These are phyloP conservation scores for Anneissia japonica DNA, from an alignment of 35 echinoderm and acorn worm species.

Conservation along the genomic window DNA sequence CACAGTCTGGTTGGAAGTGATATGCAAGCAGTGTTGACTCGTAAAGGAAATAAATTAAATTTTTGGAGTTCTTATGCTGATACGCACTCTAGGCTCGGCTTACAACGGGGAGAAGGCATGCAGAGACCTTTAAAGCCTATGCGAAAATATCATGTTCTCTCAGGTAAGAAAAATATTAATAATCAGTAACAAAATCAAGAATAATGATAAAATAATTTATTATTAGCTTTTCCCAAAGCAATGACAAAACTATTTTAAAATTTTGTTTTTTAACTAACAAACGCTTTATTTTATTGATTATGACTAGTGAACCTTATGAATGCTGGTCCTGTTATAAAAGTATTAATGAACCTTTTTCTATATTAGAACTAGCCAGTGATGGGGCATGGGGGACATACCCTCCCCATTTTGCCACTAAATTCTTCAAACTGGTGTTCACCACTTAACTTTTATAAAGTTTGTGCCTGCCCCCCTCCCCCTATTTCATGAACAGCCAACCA, in stretches of 20 bases:
- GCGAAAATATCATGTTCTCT: constrained; percentile 63
- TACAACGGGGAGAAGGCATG: constrained; percentile 68
- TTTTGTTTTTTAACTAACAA: not conserved
- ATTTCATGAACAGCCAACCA: not conserved
- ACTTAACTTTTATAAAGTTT: too few relatives aligned
- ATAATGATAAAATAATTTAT: too few relatives aligned
- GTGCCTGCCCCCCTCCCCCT: not conserved
- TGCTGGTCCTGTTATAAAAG: too few relatives aligned
- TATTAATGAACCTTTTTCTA: too few relatives aligned
- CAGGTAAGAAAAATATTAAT: constrained; percentile 37
- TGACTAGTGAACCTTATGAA: too few relatives aligned
- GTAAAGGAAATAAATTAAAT: constrained; percentile 49
- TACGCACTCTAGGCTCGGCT: constrained; percentile 72
- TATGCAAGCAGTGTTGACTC: constrained; percentile 61
- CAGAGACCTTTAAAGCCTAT: constrained; percentile 21
- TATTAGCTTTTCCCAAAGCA: not conserved
- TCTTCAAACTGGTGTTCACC: too few relatives aligned
- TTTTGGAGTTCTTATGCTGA: constrained; percentile 87
- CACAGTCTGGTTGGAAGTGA: constrained; percentile 67
- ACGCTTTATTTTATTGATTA: not conserved
- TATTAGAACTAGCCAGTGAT: too few relatives aligned
- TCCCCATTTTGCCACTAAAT: too few relatives aligned
- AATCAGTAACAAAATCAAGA: not conserved
- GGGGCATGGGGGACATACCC: too few relatives aligned
- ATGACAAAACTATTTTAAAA: not conserved